Evolutionary conservation across 2,797 vertebrate genomes (phyloP), one percentile per base, ranked within the genome.

Genomic region (Syngnathus rostellatus): DNA sequence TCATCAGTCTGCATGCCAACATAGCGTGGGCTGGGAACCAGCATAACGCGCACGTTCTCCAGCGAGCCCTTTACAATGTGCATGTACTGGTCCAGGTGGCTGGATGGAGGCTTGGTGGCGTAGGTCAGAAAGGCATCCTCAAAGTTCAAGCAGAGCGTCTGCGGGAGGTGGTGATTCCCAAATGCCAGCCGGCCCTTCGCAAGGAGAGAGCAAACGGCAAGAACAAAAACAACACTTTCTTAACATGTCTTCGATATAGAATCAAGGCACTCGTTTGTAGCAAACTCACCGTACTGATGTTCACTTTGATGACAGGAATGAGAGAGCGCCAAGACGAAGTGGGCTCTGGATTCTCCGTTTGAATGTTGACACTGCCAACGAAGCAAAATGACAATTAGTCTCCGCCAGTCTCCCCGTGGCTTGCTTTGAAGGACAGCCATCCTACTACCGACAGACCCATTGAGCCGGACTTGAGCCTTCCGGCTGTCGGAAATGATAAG

Each of bases 241-340:
- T 1, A 51, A 37, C 46, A 23, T 1, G 0, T 4, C 5, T 58
- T 8, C 57, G 39, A 8, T 9, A 10, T 4, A 31, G 43, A 6
- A 31, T 23, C 6, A 46, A n/a, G 51, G 10, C 16, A 2, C 8
- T 40, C 25, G 17, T 23, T 41, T 12, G 57, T 4, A 0, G 17
- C 45, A 23, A 53, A 92, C 96, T 94, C 86, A 99, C 97, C 1
- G 96, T 96, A 90, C 94, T 98, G 87, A 99, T 95, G 79, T 96
- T 98, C 62, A 99, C 93, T 89, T 99, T 99, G 85, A 99, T 94
- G 71, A 99, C 96, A 0, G 97, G 97, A 80, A 99, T 98, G 81
- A 99, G 94, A 8, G 97, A 99, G 63, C 97, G 92, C 97, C 97
- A 99, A 0, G 97, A 98, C 19, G 96, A 98, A 0, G 94, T 83